These are phyloP conservation scores for Andricus grossulariae DNA, from an alignment of 1,140 invertebrate species.

Conservation along the genomic window DNA sequence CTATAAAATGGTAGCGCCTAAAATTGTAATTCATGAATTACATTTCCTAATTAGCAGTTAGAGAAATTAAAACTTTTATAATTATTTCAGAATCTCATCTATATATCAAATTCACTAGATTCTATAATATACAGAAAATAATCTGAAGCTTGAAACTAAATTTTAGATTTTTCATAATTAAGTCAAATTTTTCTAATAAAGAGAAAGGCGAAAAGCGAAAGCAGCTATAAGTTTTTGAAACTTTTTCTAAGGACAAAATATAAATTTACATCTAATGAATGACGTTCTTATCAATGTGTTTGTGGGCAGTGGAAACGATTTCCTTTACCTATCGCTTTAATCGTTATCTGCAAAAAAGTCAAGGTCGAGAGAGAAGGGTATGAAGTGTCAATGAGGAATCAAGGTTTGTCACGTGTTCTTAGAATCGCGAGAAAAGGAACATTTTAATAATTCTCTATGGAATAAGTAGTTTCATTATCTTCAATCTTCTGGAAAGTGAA, in stretches of 20 bases:
- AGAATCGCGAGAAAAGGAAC: not conserved
- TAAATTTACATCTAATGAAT: conserved; percentile 7
- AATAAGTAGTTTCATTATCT: not conserved
- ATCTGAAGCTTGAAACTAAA: not conserved
- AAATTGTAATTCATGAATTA: no score
- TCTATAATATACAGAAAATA: not conserved
- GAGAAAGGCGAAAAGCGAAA: not conserved
- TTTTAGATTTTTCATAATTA: not conserved
- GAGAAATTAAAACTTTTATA: no score
- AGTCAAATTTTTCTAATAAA: not conserved
- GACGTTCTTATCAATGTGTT: conserved; percentile 13
- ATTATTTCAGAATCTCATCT: not conserved
- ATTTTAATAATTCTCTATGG: not conserved
- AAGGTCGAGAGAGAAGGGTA: conserved; percentile 32
- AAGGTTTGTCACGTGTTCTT: conserved; percentile 15
- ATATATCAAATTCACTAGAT: not conserved
- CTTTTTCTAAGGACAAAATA: conserved; percentile 1
- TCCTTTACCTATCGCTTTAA: conserved; percentile 25
- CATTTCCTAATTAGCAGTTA: no score
- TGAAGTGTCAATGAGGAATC: conserved; percentile 41
- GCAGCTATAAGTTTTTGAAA: not conserved
- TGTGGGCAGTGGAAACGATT: conserved; percentile 26
- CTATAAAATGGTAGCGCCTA: no score
- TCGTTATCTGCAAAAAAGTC: conserved; percentile 34
- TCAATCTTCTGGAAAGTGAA: not conserved